phyloP scores from a whole-genome alignment of 2,888 invertebrate genomes.

The Diaphora mendica region DNA sequence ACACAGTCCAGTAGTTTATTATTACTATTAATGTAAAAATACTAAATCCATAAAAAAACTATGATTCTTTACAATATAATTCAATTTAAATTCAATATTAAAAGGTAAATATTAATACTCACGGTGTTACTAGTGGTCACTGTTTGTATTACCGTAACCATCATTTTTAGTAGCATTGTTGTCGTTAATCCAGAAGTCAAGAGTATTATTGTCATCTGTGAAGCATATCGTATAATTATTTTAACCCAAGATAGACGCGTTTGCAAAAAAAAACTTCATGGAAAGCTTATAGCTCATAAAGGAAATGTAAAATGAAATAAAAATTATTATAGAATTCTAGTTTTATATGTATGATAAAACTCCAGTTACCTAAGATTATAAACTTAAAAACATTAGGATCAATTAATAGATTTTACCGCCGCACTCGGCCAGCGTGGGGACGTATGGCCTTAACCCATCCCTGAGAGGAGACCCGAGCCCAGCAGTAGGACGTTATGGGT shows the following conservation, averaged over 20 bases:
- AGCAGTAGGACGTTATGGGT: too few relatives aligned
- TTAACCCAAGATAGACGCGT: too few relatives aligned
- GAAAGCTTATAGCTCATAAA: neutral
- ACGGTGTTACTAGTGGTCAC: conserved; percentile 46
- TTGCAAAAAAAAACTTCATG: too few relatives aligned
- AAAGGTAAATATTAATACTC: conserved; percentile 29
- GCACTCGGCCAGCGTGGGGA: too few relatives aligned
- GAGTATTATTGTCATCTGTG: conserved; percentile 69
- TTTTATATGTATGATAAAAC: neutral
- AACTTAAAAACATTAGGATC: too few relatives aligned
- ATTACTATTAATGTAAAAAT: neutral
- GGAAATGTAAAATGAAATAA: neutral
- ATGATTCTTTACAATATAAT: too few relatives aligned
- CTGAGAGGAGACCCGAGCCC: too few relatives aligned
- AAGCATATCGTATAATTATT: conserved; percentile 25
- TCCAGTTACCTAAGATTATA: too few relatives aligned
- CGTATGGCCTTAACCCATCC: too few relatives aligned
- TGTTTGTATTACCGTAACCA: conserved; percentile 61
- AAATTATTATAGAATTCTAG: neutral
- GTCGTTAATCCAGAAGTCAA: conserved; percentile 68
- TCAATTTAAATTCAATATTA: too few relatives aligned
- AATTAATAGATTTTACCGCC: too few relatives aligned
- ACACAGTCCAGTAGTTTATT: neutral
- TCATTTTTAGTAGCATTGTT: conserved; percentile 65
- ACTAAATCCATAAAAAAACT: neutral